Percentiles rank a stretch among this genome's conserved stretches.
Evolutionary conservation across 2,797 vertebrate genomes (phyloP).

Genomic region (Enoplosus armatus): DNA sequence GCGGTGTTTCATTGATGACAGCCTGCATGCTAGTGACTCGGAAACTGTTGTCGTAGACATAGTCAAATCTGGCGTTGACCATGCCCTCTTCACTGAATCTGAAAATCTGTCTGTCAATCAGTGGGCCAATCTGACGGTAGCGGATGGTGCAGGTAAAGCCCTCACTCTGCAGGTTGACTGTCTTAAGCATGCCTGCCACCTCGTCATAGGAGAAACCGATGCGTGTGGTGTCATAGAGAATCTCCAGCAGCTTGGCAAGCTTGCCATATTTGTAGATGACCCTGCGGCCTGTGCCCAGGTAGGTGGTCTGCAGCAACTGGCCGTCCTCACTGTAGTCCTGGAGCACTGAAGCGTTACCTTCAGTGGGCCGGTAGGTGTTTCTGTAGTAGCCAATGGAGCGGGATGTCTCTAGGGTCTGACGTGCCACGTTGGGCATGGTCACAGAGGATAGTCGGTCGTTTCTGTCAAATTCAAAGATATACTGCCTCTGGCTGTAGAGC

Average conservation of each 20-base stretch:
- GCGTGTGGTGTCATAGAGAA: conserved; percentile 95
- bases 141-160: conserved; percentile 98
- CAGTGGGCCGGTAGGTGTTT: conserved; percentile 95
- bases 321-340: conserved; percentile 97
- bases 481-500: conserved; percentile 97
- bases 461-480: conserved; percentile 99
- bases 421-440: conserved; percentile 98
- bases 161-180: conserved; percentile 95
- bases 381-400: conserved; percentile 98
- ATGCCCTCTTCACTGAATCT: conserved; percentile 98
- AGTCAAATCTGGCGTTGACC: conserved; percentile 98
- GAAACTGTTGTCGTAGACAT: conserved; percentile 99
- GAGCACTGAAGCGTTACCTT: conserved; percentile 94
- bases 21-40: conserved; percentile 99
- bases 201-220: conserved; percentile 96
- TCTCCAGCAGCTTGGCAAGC: conserved; percentile 93
- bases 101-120: conserved; percentile 98
- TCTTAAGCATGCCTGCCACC: conserved; percentile 96
- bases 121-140: conserved; percentile 96
- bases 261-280: conserved; percentile 97
- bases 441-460: conserved; percentile 95
- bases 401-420: conserved; percentile 94
- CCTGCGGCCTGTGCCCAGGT: conserved; percentile 94
- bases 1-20: conserved; percentile 96
- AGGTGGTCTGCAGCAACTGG: conserved; percentile 92